Base-by-base conservation (phyloP, 2,113 vertebrate species). In the Alces alces region DNA sequence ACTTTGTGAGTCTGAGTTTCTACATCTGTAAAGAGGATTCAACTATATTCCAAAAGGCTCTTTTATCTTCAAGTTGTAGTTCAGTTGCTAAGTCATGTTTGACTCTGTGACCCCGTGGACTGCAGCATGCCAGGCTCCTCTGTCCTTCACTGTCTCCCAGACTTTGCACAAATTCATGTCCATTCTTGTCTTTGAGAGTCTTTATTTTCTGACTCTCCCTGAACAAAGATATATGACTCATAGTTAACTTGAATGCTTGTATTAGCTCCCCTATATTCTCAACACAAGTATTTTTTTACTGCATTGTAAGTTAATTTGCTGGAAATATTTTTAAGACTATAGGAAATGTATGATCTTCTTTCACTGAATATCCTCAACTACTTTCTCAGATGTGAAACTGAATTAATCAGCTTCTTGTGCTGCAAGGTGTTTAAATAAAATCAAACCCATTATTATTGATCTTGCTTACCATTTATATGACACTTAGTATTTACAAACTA, bases 401-500 rank as follows among this genome's bases (percentile, higher is more conserved):
- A 82, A 55, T 96, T 93, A 93, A 83, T 92, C 43, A 85, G 30
- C 78, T 93, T 95, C 82, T 66, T 60, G 13, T 36, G 28, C 14
- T 70, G 39, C 15, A 52, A 82, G 43, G 7, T 5, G 1, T 82
- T 94, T 94, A 50, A 82, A 78, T 87, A 50, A 91, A 90, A 92
- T 93, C 39, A 94, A 82, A 61, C 43, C 36, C 55, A 84, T 95
- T 88, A 80, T 83, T 88, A 82, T 21, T 92, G 50, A n/a, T 43
- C 43, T 95, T 78, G 43, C 23, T 83, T 89, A 55, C 19, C 52
- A 79, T 45, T 97, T 90, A 90, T 27, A 60, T 64, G 84, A 78
- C 14, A 91, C 89, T 96, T 79, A 70, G 92, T 94, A 50, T 85
- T 95, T 95, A 90, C 23, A 86, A 89, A 86, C 84, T 91, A 54